phyloP scores from a whole-genome alignment of 2,113 vertebrate species.

The Syrrhaptes paradoxus region DNA sequence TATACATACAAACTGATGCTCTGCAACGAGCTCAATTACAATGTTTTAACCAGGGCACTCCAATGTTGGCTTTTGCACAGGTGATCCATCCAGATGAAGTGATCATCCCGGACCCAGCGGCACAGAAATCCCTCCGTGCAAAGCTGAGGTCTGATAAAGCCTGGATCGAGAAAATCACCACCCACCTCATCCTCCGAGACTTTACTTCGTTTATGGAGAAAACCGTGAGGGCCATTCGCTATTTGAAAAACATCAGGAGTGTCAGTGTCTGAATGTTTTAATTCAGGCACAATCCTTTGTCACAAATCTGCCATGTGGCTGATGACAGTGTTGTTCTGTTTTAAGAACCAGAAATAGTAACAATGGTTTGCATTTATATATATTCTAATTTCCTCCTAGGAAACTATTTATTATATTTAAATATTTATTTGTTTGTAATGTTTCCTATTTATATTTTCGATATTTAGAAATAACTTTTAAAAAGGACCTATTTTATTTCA shows the following conservation, averaged over 20 bases:
- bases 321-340: conserved; percentile 75
- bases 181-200: conserved; percentile 76
- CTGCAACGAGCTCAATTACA: neutral
- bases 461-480: conserved; percentile 45
- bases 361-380: conserved; percentile 46
- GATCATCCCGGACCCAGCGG: neutral
- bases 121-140: conserved; percentile 34
- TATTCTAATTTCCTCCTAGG: conserved; percentile 32
- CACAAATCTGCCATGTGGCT: conserved; percentile 66
- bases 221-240: conserved; percentile 63
- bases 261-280: conserved; percentile 45
- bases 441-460: conserved; percentile 56
- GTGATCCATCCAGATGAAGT: conserved; percentile 51
- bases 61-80: conserved; percentile 59
- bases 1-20: neutral
- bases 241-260: conserved; percentile 26
- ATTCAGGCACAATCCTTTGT: conserved; percentile 60
- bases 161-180: conserved; percentile 74
- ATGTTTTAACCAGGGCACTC: neutral
- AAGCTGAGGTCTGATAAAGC: conserved; percentile 1
- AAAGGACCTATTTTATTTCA: neutral
- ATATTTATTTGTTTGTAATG: conserved; percentile 66
- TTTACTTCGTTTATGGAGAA: conserved; percentile 79
- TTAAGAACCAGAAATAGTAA: conserved; percentile 72
- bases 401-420: conserved; percentile 75